These are phyloP conservation scores for Colletes gigas DNA, from an alignment of 1,140 invertebrate genomes.

Conservation along the genomic window DNA sequence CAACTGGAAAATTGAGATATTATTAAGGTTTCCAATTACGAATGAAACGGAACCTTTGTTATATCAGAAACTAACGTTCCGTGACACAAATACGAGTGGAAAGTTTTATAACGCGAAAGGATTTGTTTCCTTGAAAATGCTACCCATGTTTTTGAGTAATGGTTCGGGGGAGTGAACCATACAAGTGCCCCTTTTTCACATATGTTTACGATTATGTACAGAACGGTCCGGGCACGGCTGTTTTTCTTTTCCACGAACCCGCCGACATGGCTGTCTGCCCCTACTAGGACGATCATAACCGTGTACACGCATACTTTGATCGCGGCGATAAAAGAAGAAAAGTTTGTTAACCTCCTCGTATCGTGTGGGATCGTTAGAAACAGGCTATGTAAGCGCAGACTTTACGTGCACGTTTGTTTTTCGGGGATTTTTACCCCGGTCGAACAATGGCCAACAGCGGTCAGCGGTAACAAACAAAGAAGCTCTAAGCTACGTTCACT, in stretches of 20 bases:
- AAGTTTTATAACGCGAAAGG: too few species aligned
- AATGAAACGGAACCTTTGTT: too few species aligned
- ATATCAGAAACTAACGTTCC: too few species aligned
- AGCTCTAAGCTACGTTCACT: too few species aligned
- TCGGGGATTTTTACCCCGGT: background rate
- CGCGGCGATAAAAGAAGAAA: slow-evolving; percentile 60
- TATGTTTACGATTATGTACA: slow-evolving; percentile 11
- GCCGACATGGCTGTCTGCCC: slow-evolving; percentile 2
- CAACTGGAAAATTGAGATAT: too few species aligned
- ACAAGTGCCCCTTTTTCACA: background rate
- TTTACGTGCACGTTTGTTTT: background rate
- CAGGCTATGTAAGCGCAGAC: background rate
- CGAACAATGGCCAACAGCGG: background rate
- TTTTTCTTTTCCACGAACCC: slow-evolving; percentile 27
- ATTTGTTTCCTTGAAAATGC: too few species aligned
- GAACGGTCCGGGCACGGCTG: background rate
- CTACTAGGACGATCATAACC: background rate
- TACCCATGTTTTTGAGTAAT: too few species aligned
- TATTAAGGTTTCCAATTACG: too few species aligned
- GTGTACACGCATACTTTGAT: background rate
- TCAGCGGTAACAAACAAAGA: slow-evolving; percentile 11
- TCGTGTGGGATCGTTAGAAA: slow-evolving; percentile 50
- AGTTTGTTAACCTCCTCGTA: slow-evolving; percentile 70
- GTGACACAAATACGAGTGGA: too few species aligned
- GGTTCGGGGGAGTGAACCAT: too few species aligned